Evolutionary conservation across 2,113 vertebrate species (phyloP), one percentile per base, ranked within the genome.

Genomic region (Gobiocypris rarus): DNA sequence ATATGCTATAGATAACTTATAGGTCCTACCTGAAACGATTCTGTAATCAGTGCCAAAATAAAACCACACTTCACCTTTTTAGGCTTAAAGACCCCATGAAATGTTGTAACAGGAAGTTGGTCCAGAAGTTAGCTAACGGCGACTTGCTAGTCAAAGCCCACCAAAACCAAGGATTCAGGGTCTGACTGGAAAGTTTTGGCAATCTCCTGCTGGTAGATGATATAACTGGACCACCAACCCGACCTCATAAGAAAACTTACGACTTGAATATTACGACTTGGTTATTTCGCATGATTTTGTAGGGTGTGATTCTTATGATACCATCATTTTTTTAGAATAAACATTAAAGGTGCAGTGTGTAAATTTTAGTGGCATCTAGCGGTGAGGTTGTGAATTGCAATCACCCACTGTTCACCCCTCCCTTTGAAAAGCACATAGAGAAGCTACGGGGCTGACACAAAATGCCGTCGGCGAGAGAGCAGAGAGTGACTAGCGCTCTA

Each of bases 11-110:
- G 34, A 41, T 4, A 69, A 41, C 34, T 10, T 69, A 11, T n/a
- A 73, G 69, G n/a, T 45, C 3, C 0, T 15, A 73, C 38, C 11
- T 45, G 6, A 73, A 73, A 15, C 8, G 5, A 28, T 78, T 78
- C 34, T 59, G 31, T 24, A 43, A 77, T 31, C 34, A 5, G 34
- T 78, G 76, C 38, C 38, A 63, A 78, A 78, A 78, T 38, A 43
- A 58, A n/a, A n/a, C 45, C 6, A 45, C n/a, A 45, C 11, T 71
- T 24, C 41, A 45, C 38, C 69, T 26, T 26, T 69, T 73, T 10
- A 73, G 11, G 41, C n/a, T 73, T 73, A 73, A 45, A 45, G 69
- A 45, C 69, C 41, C 22, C 22, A 73, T 73, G n/a, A 45, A 73
- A 69, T 38, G 8, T 11, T 73, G 22, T 15, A 45, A 77, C 52